A percentile compares a stretch with the other conserved stretches of the same genome.
phyloP scores from a whole-genome alignment of 2,888 invertebrate species.

The Amblyteles armatorius region DNA sequence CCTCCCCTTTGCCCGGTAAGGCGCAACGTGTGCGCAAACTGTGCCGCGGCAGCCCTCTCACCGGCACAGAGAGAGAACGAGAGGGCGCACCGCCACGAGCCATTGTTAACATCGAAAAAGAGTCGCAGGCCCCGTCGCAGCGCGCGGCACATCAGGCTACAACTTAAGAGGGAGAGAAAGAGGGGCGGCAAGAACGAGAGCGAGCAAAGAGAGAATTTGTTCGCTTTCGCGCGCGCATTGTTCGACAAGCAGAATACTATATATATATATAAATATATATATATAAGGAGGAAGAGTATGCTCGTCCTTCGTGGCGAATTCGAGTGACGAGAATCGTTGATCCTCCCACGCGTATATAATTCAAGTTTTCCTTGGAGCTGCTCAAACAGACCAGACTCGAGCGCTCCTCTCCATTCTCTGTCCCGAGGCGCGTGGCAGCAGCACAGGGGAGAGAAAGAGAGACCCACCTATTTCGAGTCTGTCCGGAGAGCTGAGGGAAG shows the following conservation, averaged over 20 bases:
- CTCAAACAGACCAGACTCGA: conserved; percentile 14
- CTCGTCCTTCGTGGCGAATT: conserved; percentile 63
- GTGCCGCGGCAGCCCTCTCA: conserved; percentile 34
- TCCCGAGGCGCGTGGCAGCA: conserved; percentile 39
- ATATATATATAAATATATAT: neutral
- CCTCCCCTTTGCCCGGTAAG: conserved; percentile 5
- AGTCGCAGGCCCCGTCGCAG: conserved; percentile 16
- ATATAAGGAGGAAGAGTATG: conserved; percentile 27
- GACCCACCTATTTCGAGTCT: too few relatives aligned
- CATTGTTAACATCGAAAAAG: conserved; percentile 61
- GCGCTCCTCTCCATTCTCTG: neutral
- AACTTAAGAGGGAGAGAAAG: conserved; percentile 10
- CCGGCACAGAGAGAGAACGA: neutral
- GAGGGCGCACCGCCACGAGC: conserved; percentile 35
- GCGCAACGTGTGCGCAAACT: conserved; percentile 62
- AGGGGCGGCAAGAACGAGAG: conserved; percentile 43
- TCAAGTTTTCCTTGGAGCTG: conserved; percentile 57
- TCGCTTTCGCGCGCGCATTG: conserved; percentile 57
- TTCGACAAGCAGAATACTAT: conserved; percentile 33
- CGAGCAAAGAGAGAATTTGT: conserved; percentile 44
- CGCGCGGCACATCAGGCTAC: conserved; percentile 27
- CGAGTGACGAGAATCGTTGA: conserved; percentile 65
- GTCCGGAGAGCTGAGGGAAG: neutral
- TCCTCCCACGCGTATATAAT: conserved; percentile 64
- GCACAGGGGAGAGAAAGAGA: too few relatives aligned